These are phyloP conservation scores for Adineta ricciae DNA, from an alignment of 2,888 invertebrate species.

Conservation along the genomic window DNA sequence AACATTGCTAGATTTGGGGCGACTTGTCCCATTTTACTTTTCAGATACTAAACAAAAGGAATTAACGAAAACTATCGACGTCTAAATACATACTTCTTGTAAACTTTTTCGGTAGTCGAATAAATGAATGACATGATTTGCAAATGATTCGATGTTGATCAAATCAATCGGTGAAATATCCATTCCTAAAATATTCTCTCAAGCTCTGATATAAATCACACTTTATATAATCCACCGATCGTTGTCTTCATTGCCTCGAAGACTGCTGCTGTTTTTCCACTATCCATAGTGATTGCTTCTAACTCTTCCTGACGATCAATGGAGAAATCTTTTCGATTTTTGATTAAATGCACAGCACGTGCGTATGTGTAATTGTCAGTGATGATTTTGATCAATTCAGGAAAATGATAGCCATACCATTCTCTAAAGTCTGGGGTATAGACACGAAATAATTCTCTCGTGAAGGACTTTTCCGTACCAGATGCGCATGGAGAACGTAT, in stretches of 20 bases:
- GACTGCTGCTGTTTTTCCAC: constrained; percentile 77
- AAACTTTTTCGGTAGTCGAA: constrained; percentile 75
- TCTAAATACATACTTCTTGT: constrained; percentile 58
- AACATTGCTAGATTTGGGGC: constrained; percentile 87
- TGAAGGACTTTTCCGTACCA: constrained; percentile 56
- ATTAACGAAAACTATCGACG: too few relatives aligned
- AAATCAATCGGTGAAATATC: constrained; percentile 90
- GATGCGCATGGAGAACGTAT: constrained; percentile 96
- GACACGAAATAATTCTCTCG: background rate
- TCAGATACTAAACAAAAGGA: constrained; percentile 60
- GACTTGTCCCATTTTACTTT: constrained; percentile 78
- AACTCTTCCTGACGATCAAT: constrained; percentile 67
- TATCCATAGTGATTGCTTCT: constrained; percentile 76
- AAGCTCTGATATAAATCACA: background rate
- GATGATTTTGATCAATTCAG: constrained; percentile 88
- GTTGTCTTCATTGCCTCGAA: constrained; percentile 84
- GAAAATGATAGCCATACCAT: constrained; percentile 99
- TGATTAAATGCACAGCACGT: constrained; percentile 60
- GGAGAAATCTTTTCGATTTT: constrained; percentile 68
- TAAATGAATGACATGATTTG: constrained; percentile 72
- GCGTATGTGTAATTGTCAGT: constrained; percentile 88
- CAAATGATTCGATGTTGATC: constrained; percentile 87
- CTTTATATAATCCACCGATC: constrained; percentile 52
- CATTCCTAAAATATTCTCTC: constrained; percentile 59
- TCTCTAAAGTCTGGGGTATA: constrained; percentile 56